phyloP scores from a whole-genome alignment of 1,140 invertebrate species.

The Orius laevigatus region DNA sequence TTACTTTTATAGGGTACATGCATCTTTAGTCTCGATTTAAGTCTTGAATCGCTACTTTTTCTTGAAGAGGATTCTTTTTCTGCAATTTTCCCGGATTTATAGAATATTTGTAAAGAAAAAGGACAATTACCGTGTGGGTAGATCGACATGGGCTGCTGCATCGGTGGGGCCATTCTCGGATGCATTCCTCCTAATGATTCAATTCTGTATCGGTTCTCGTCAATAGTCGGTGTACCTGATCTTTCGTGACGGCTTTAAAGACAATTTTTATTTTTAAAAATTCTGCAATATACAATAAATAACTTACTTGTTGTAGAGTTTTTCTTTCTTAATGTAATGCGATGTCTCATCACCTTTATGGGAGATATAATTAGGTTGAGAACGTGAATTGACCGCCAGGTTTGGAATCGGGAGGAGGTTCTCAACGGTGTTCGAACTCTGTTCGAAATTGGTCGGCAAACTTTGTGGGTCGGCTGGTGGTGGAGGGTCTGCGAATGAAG shows the following conservation, averaged over 20 bases:
- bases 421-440: neutral
- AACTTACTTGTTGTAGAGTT: conserved; percentile 6
- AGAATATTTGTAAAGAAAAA: neutral
- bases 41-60: neutral
- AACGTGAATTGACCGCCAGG: too few relatives aligned
- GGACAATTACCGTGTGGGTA: neutral
- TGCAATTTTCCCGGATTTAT: neutral
- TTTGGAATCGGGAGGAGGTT: neutral
- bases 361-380: conserved; percentile 6
- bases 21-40: neutral
- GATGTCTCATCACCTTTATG: conserved; percentile 14
- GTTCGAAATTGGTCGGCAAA: neutral
- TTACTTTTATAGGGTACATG: too few relatives aligned
- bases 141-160: neutral
- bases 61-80: conserved; percentile 1
- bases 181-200: conserved; percentile 10
- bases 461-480: neutral
- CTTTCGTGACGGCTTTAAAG: conserved; percentile 34
- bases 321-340: neutral
- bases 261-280: neutral
- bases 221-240: conserved; percentile 50
- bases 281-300: neutral
- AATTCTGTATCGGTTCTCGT: conserved; percentile 26
- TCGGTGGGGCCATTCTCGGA: conserved; percentile 11
- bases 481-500: neutral